Conservation (phyloP, 2,113 vertebrate species). For the Odocoileus virginianus region DNA sequence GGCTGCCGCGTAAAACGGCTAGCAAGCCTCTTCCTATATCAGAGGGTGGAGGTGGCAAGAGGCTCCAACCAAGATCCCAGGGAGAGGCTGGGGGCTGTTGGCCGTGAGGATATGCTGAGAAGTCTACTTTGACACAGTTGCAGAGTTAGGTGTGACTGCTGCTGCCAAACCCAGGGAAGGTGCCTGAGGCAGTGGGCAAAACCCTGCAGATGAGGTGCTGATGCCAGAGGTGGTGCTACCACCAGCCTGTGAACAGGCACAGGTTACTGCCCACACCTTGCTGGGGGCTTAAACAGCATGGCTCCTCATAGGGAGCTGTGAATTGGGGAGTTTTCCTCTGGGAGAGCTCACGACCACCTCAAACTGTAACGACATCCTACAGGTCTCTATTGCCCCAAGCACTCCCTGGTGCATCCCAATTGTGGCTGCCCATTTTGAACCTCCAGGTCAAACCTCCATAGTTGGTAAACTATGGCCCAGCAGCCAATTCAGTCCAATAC, state of each 20-base stretch:
- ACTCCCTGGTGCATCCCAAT: background rate
- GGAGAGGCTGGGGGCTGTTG: background rate
- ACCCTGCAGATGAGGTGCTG: background rate
- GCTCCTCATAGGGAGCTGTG: background rate
- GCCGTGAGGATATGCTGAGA: background rate
- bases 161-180: background rate
- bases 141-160: background rate
- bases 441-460: background rate
- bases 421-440: background rate
- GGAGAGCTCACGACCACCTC: background rate
- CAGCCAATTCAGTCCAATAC: too few relatives aligned
- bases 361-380: background rate
- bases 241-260: background rate
- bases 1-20: background rate
- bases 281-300: background rate
- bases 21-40: background rate
- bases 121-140: background rate
- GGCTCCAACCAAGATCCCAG: background rate
- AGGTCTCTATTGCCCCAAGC: background rate
- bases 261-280: background rate
- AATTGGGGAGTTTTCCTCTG: background rate
- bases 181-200: background rate
- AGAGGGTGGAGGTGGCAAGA: background rate
- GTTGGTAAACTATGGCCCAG: background rate
- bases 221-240: background rate